These are phyloP conservation scores for Artemisiospiza belli DNA, from an alignment of 2,113 vertebrate species.

Conservation along the genomic window DNA sequence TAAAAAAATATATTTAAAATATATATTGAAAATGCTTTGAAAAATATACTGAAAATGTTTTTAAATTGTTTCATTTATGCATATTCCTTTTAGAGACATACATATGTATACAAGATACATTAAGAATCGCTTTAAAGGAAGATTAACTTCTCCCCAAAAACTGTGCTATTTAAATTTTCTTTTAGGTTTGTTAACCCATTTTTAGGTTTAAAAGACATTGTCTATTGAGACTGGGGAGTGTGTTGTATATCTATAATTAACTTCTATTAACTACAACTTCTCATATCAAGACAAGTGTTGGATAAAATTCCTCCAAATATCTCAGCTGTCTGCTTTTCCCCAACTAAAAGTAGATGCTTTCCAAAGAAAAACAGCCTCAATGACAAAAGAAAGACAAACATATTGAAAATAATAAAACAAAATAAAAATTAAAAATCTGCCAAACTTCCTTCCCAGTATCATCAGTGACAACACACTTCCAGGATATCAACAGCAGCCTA, in stretches of 20 bases:
- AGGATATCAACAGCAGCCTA: background rate
- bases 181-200: background rate
- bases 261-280: background rate
- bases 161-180: background rate
- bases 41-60: background rate
- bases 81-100: background rate
- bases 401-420: background rate
- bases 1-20: background rate
- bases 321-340: background rate
- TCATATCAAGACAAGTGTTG: background rate
- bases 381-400: background rate
- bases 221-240: background rate
- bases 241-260: background rate
- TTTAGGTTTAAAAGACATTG: background rate
- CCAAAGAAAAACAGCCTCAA: background rate
- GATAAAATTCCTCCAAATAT: background rate
- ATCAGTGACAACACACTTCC: background rate
- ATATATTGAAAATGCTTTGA: background rate
- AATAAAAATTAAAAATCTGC: background rate
- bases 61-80: background rate
- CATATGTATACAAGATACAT: background rate
- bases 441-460: background rate
- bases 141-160: rapidly evolving
- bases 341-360: background rate
- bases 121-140: background rate